Conservation (phyloP, 2,888 invertebrate species). For the Koerneria pararmatus region DNA sequence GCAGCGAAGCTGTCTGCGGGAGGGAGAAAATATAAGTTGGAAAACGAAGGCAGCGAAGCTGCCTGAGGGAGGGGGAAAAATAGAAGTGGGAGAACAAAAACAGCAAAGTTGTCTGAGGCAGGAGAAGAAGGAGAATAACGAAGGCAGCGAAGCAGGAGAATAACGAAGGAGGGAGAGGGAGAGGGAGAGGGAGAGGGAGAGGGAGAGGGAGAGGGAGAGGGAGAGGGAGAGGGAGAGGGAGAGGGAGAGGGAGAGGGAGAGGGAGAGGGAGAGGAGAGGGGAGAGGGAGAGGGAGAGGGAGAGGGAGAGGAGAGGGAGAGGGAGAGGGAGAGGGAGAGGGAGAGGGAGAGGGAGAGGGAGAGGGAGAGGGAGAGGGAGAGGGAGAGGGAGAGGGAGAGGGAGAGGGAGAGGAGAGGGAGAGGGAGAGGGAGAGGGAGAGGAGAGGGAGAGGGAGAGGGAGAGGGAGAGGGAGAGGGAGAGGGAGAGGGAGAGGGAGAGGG, state of each 20-base stretch:
- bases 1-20: too few species aligned
- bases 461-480: slow-evolving; percentile 6
- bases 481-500: slow-evolving; percentile 6
- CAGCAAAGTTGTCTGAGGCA: too few species aligned
- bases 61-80: too few species aligned
- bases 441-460: slow-evolving; percentile 6
- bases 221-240: slow-evolving; percentile 6
- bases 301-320: slow-evolving; percentile 6
- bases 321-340: slow-evolving; percentile 6
- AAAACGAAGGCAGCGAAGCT: too few species aligned
- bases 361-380: slow-evolving; percentile 6
- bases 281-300: slow-evolving; percentile 6
- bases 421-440: slow-evolving; percentile 6
- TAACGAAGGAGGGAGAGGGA: slow-evolving; percentile 6
- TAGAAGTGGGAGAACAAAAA: too few species aligned
- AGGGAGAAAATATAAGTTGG: too few species aligned
- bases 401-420: slow-evolving; percentile 6
- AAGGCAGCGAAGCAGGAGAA: too few species aligned
- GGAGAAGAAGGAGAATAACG: too few species aligned
- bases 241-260: slow-evolving; percentile 6
- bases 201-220: slow-evolving; percentile 6
- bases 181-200: slow-evolving; percentile 6
- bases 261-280: slow-evolving; percentile 6
- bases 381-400: slow-evolving; percentile 6
- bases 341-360: slow-evolving; percentile 6